Evolutionary conservation across 2,797 vertebrate species (phyloP).

Genomic region (Pipistrellus pipistrellus): DNA sequence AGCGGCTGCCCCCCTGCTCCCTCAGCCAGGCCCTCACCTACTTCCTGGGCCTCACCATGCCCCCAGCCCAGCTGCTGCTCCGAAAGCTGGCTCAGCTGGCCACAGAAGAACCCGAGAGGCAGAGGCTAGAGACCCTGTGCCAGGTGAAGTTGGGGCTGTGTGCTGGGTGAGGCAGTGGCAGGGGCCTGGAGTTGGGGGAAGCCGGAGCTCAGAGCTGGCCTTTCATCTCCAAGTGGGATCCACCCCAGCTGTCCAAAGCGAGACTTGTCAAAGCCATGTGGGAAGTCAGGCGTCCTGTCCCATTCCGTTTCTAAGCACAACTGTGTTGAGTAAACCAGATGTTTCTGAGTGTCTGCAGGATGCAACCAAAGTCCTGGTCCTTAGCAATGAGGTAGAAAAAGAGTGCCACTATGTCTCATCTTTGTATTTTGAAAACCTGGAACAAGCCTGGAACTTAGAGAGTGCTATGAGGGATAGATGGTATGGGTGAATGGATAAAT

Average conservation of each 20-base stretch:
- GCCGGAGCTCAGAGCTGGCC: background rate
- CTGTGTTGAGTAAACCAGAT: background rate
- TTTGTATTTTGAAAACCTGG: background rate
- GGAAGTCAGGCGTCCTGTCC: background rate
- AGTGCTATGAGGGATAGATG: background rate
- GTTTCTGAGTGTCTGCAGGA: background rate
- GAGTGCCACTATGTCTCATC: background rate
- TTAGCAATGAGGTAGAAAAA: background rate
- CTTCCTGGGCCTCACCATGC: constrained; percentile 92
- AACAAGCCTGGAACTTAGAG: background rate
- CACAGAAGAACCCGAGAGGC: constrained; percentile 84
- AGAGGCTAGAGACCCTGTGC: constrained; percentile 88
- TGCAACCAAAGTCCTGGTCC: background rate
- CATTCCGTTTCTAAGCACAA: too few species aligned
- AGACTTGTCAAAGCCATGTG: background rate
- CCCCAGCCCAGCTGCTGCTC: constrained; percentile 91
- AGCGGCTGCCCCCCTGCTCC: constrained; percentile 90
- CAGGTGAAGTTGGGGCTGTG: constrained; percentile 83
- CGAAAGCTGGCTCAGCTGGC: constrained; percentile 90
- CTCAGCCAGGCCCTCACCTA: constrained; percentile 90
- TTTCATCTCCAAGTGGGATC: background rate
- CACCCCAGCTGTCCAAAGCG: background rate
- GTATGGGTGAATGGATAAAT: background rate
- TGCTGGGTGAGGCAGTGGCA: background rate
- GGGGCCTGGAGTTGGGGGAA: background rate